Base-by-base conservation (phyloP, 2,113 vertebrate genomes). In the Charina bottae region DNA sequence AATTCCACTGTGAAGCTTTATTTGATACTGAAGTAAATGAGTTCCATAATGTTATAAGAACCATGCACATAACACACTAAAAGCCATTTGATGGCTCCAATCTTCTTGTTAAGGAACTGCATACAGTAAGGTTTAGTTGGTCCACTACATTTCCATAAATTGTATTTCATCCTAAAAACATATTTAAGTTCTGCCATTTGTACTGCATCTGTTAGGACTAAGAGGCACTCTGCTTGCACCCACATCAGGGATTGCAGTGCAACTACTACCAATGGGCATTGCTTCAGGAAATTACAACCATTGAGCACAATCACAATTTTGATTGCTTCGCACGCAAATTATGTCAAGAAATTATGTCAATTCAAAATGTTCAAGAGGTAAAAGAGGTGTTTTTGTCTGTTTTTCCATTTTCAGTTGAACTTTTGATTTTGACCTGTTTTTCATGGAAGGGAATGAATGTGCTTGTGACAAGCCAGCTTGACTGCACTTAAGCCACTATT, bases 351-450 rank as follows among this genome's bases (percentile, higher is more conserved):
- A 83, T n/a, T n/a, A n/a, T n/a, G n/a, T n/a, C n/a, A n/a, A n/a
- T n/a, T n/a, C n/a, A n/a, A n/a, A n/a, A n/a, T n/a, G 91, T 85
- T 93, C 87, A 59, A 92, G 92, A 88, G 92, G 94, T 92, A 78
- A 85, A 62, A 93, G 92, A 85, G 86, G 89, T 91, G 58, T 93
- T 85, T 94, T 56, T n/a, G 78, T 15, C 19, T 49, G 9, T 88
- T 53, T 92, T 17, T 64, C 33, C 64, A 53, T 26, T 46, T 92
- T 92, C 88, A n/a, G 68, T 42, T 90, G 90, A 88, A 89, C 83
- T 93, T 94, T 89, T 92, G 68, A 94, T 95, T 94, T 94, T 90
- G 72, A 28, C 94, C 85, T 89, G 54, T 0, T 89, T 94, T 95
- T 90, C 49, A 90, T 64, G 92, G 90, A 93, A n/a, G 49, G n/a